phyloP scores from a whole-genome alignment of 2,888 invertebrate species.

The Hypena proboscidalis region DNA sequence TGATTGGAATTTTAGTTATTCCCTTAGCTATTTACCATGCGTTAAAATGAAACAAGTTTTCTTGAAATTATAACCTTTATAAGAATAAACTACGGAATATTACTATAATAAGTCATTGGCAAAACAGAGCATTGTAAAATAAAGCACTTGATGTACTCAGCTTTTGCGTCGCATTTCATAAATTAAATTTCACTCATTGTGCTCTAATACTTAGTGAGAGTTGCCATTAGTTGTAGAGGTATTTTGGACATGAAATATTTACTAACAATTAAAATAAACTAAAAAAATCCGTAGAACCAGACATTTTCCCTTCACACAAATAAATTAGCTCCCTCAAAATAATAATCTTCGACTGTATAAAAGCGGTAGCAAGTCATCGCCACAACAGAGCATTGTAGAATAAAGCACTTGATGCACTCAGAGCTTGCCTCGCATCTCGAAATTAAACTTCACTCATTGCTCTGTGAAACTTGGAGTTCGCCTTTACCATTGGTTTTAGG shows the following conservation, averaged over 20 bases:
- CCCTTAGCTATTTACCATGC: no score
- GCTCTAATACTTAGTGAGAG: constrained; percentile 34
- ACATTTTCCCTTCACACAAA: no score
- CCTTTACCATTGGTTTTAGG: constrained; percentile 19
- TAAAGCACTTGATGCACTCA: constrained; percentile 31
- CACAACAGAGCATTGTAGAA: not conserved
- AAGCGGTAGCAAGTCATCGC: no score
- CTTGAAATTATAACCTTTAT: no score
- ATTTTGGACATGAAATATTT: no score
- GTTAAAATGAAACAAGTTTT: no score
- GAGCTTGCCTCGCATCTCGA: constrained; percentile 39
- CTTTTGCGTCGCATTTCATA: constrained; percentile 38
- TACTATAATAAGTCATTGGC: no score
- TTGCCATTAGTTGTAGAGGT: constrained; percentile 15
- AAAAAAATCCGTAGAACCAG: no score
- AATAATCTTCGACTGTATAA: no score
- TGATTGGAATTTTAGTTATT: no score
- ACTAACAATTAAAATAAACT: no score
- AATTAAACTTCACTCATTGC: constrained; percentile 55
- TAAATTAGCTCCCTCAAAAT: no score
- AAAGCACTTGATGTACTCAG: constrained; percentile 33
- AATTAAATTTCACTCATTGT: constrained; percentile 55
- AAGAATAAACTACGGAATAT: constrained; percentile 12
- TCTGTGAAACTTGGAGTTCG: constrained; percentile 34
- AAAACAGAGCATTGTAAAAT: not conserved